These are phyloP conservation scores for Halcyon chelicuti DNA, from an alignment of 2,797 vertebrate genomes.

Conservation along the genomic window DNA sequence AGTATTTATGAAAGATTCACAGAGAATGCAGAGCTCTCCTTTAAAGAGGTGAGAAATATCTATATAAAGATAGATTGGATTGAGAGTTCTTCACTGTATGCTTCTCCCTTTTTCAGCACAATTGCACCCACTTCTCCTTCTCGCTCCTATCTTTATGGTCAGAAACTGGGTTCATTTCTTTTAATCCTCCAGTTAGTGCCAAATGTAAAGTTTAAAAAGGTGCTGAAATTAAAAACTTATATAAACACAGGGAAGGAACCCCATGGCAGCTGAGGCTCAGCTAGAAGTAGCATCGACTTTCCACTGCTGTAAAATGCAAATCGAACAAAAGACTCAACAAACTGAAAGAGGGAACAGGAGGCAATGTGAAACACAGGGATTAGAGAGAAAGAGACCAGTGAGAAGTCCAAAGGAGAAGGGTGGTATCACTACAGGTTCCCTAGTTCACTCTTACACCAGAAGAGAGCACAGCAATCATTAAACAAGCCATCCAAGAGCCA, in stretches of 20 bases:
- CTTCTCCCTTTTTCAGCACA: neutral
- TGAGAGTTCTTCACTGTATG: neutral
- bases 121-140: neutral
- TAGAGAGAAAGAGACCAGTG: neutral
- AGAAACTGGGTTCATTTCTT: neutral
- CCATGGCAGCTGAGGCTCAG: neutral
- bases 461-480: neutral
- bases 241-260: neutral
- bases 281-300: neutral
- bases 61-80: neutral
- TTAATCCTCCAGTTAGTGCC: neutral
- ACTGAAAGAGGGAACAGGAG: neutral
- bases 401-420: neutral
- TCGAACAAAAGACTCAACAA: neutral
- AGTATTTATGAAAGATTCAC: neutral
- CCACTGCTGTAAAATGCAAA: neutral
- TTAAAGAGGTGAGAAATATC: neutral
- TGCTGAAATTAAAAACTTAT: neutral
- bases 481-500: neutral
- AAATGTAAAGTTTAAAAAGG: neutral
- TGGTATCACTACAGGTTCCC: neutral
- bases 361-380: neutral
- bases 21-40: neutral
- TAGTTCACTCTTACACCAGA: neutral
- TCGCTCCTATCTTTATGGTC: neutral